Conservation (phyloP, 2,113 vertebrate species). For the Eulemur macaco region DNA sequence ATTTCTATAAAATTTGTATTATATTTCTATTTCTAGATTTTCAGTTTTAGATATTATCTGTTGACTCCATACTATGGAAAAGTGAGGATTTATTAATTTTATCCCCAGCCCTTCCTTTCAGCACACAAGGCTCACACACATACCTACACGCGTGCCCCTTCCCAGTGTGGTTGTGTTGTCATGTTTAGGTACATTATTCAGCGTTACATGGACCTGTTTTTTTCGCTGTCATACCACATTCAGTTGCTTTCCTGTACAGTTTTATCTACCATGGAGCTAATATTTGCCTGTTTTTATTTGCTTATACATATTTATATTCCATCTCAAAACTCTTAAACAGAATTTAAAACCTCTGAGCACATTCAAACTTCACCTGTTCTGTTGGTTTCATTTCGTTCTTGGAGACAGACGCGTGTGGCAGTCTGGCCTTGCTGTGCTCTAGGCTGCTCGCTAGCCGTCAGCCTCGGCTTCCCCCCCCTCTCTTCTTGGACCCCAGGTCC, state of each 20-base stretch:
- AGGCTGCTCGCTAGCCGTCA: no score
- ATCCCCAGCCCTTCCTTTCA: neutral
- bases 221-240: no score
- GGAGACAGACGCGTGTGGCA: fast-evolving
- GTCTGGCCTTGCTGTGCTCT: no score
- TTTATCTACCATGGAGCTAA: neutral
- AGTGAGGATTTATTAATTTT: neutral
- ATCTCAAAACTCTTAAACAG: neutral
- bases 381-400: neutral
- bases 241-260: neutral
- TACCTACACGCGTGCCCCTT: neutral
- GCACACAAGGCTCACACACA: fast-evolving
- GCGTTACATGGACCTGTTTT: neutral
- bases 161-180: neutral
- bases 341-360: neutral
- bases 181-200: neutral
- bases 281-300: neutral
- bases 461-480: neutral
- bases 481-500: neutral
- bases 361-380: neutral
- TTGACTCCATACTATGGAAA: neutral
- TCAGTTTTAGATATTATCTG: neutral
- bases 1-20: neutral
- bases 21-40: no score
- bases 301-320: neutral